Percentiles rank a stretch among this genome's conserved stretches.
Conservation (phyloP, 2,113 vertebrate species). For the Amazona vittata region DNA sequence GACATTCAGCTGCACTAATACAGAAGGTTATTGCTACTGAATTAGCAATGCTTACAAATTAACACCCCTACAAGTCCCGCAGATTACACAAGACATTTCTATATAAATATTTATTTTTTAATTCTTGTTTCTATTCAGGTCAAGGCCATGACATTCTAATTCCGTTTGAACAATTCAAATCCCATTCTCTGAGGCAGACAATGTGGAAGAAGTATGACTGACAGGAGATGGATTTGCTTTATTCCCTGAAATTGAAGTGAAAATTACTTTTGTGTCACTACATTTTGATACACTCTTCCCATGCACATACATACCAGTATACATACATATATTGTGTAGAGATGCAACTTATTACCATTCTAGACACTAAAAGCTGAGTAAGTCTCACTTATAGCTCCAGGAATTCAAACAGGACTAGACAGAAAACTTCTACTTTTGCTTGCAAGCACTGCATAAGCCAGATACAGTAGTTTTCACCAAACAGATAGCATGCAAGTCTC, state of each 20-base stretch:
- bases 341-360: background rate
- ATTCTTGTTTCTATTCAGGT: constrained; percentile 49
- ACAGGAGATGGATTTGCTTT: constrained; percentile 25
- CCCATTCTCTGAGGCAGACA: constrained; percentile 31
- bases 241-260: constrained; percentile 43
- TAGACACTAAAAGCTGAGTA: background rate
- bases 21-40: constrained; percentile 42
- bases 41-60: constrained; percentile 56
- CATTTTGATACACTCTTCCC: background rate
- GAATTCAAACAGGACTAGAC: constrained; percentile 10
- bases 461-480: background rate
- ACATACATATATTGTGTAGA: background rate
- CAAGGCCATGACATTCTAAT: constrained; percentile 48
- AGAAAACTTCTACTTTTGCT: background rate
- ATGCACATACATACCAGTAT: background rate
- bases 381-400: background rate
- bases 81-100: background rate
- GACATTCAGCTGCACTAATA: constrained; percentile 48
- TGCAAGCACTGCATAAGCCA: background rate
- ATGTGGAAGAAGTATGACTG: background rate
- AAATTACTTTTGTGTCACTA: constrained; percentile 35
- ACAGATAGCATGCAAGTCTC: background rate
- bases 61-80: background rate
- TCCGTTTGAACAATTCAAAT: constrained; percentile 56
- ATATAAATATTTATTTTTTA: background rate